Evolutionary conservation across 2,113 vertebrate genomes (phyloP), one percentile per base, ranked within the genome.

Genomic region (Oxyruncus cristatus): DNA sequence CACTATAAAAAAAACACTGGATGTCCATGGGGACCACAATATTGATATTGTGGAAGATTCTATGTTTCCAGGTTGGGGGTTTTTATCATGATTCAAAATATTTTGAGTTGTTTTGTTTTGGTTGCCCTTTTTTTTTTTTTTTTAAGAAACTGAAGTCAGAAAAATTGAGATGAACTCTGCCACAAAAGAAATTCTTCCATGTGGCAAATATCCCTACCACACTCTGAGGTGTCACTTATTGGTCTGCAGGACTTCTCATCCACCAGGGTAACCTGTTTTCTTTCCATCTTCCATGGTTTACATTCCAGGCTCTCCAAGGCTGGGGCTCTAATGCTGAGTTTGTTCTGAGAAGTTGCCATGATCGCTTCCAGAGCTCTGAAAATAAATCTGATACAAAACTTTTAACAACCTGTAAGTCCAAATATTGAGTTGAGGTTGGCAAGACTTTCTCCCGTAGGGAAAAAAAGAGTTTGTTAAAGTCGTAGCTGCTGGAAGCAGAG

Each of bases 381-480:
- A 93, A 55, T 73, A 85, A 85, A 88, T 82, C 58, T 89, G 84
- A 88, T 74, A 35, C 50, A 47, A 32, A 37, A 11, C 32, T 83
- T 59, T 83, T 85, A 96, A 76, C 62, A 96, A 83, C 71, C 50
- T 91, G 37, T 52, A 91, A 89, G 33, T 52, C 92, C 62, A 94
- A 93, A 89, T 94, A 89, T 85, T 95, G 94, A 86, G 47, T 39
- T 78, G 92, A 63, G 41, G 53, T 49, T 92, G 79, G 66, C 2
- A 21, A 76, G 61, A 42, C 49, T 78, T 87, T 58, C 17, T 61
- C 5, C 42, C 58, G 32, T 7, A 65, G 56, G 58, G 53, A 23
- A 58, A 85, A 84, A 92, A 87, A 66, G 22, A 56, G 44, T 74
- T 70, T 77, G 83, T 82, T 82, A 80, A 86, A 92, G 56, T 35